Conservation (phyloP, 2,888 invertebrate genomes). For the Abrostola tripartita region DNA sequence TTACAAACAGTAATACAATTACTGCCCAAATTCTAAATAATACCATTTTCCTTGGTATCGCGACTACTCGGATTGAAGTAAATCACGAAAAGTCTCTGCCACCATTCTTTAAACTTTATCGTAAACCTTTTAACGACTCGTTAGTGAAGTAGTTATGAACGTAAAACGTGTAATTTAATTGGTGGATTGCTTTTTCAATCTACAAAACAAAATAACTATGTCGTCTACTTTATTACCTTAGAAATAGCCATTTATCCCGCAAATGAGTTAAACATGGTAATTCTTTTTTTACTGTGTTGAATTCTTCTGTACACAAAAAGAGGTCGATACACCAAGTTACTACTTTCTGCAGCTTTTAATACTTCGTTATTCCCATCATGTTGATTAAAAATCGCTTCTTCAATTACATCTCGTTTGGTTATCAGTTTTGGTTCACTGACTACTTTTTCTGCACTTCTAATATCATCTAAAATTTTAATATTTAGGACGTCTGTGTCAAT, state of each 20-base stretch:
- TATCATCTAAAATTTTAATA: slow-evolving; percentile 19
- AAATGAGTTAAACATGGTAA: slow-evolving; percentile 82
- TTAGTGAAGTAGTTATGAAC: slow-evolving; percentile 25
- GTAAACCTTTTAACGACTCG: slow-evolving; percentile 28
- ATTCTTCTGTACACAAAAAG: slow-evolving; percentile 79
- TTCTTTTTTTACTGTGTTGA: slow-evolving; percentile 79
- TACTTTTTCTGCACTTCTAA: slow-evolving; percentile 16
- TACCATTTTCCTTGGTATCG: slow-evolving; percentile 26
- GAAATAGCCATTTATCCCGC: slow-evolving; percentile 68
- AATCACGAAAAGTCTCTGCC: slow-evolving; percentile 13
- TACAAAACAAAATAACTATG: neutral
- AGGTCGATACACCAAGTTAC: slow-evolving; percentile 76
- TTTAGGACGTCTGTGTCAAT: neutral
- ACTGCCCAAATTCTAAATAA: slow-evolving; percentile 39
- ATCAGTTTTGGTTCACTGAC: slow-evolving; percentile 4
- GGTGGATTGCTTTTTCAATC: slow-evolving; percentile 27
- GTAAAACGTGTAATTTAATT: slow-evolving; percentile 4
- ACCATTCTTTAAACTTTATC: slow-evolving; percentile 14
- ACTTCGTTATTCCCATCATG: slow-evolving; percentile 49
- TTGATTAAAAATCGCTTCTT: slow-evolving; percentile 1
- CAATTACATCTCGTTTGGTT: slow-evolving; percentile 14
- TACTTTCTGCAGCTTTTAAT: slow-evolving; percentile 71
- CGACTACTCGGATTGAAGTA: slow-evolving; percentile 22
- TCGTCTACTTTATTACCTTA: slow-evolving; percentile 1
- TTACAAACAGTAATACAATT: slow-evolving; percentile 49